phyloP scores from a whole-genome alignment of 2,888 invertebrate species.

The Cryptus armator region DNA sequence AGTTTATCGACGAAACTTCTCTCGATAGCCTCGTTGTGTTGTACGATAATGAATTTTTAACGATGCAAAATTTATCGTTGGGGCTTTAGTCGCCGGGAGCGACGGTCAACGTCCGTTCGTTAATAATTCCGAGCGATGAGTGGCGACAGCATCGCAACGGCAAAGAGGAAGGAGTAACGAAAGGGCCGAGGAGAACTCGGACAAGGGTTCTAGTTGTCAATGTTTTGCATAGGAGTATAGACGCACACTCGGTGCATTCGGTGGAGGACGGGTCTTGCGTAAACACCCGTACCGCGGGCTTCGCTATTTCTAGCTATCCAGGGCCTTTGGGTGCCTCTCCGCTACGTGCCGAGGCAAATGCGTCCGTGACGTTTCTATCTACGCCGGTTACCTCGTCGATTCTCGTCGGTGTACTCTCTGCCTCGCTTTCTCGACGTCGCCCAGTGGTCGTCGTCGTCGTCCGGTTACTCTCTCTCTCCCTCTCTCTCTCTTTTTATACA shows the following conservation, averaged over 20 bases:
- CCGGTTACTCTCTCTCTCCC: not conserved
- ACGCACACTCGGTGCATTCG: not conserved
- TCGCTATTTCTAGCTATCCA: constrained; percentile 45
- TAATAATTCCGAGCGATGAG: constrained; percentile 53
- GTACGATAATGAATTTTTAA: not conserved
- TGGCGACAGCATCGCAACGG: not conserved
- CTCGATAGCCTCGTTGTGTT: not conserved
- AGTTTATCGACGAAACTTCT: too few species aligned
- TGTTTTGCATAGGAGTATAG: constrained; percentile 21
- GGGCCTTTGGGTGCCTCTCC: not conserved
- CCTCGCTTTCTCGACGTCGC: constrained; percentile 38
- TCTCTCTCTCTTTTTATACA: constrained; percentile 13
- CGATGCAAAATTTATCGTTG: not conserved
- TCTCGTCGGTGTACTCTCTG: constrained; percentile 7
- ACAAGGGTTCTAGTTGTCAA: constrained; percentile 11
- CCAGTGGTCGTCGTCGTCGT: constrained; percentile 22
- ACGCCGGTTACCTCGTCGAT: constrained; percentile 48
- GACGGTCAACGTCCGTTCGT: constrained; percentile 55
- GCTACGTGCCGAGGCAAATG: constrained; percentile 49
- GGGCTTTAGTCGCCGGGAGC: constrained; percentile 7
- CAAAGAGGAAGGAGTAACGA: constrained; percentile 11
- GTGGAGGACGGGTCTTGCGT: not conserved
- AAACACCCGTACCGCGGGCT: constrained; percentile 30
- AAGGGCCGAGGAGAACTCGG: constrained; percentile 11
- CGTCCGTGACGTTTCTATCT: constrained; percentile 47